Evolutionary conservation across 2,888 invertebrate species (phyloP).

Genomic region (Lissonota sp.): DNA sequence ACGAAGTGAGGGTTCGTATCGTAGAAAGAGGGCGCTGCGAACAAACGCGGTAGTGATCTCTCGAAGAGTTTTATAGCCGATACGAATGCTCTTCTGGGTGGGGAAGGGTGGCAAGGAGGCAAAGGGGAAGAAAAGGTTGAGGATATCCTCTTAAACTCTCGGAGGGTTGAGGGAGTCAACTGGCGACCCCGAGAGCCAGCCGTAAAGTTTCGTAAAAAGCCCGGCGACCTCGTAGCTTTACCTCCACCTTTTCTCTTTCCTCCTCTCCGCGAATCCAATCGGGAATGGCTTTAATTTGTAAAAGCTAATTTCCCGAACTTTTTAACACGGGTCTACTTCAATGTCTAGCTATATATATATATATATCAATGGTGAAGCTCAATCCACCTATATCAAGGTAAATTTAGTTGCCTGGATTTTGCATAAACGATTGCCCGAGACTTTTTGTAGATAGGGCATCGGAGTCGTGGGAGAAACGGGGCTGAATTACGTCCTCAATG

Average conservation of each 20-base stretch:
- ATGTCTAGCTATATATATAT: too few relatives aligned
- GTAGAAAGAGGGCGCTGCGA: constrained; percentile 38
- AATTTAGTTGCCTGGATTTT: constrained; percentile 32
- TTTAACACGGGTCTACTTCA: constrained; percentile 66
- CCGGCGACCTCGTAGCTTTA: constrained; percentile 12
- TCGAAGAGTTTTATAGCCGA: constrained; percentile 75
- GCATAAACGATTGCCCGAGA: constrained; percentile 36
- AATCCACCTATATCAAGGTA: constrained; percentile 24
- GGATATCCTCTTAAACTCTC: constrained; percentile 71
- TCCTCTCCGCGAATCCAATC: constrained; percentile 25
- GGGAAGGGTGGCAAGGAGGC: neutral
- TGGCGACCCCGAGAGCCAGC: constrained; percentile 26
- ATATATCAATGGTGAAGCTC: too few relatives aligned
- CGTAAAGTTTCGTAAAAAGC: constrained; percentile 62
- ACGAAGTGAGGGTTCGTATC: constrained; percentile 22
- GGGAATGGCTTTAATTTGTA: constrained; percentile 80
- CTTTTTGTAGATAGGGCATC: too few relatives aligned
- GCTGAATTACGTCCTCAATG: constrained; percentile 54
- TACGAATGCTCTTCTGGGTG: constrained; percentile 66
- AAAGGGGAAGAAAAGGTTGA: constrained; percentile 32
- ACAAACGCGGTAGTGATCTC: constrained; percentile 58
- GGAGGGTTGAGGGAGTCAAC: constrained; percentile 4
- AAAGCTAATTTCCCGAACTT: constrained; percentile 81
- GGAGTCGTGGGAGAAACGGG: neutral
- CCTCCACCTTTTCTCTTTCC: constrained; percentile 43